phyloP scores from a whole-genome alignment of 2,113 vertebrate genomes.

The Anolis carolinensis region DNA sequence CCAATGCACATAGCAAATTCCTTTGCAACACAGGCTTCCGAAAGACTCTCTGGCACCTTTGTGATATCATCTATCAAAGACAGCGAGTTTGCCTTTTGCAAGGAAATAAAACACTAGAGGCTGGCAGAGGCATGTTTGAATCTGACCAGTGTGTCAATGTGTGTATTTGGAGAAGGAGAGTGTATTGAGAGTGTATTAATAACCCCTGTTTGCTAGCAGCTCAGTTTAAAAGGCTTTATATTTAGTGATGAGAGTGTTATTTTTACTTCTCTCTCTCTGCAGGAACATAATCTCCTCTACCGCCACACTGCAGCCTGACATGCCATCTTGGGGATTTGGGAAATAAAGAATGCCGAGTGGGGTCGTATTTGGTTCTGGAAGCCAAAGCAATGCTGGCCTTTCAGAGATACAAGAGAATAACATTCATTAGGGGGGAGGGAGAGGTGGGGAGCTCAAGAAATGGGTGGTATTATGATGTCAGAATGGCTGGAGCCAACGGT shows the following conservation, averaged over 20 bases:
- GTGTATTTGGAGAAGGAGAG: neutral
- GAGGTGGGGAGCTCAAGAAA: conserved; percentile 64
- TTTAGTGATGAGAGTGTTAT: neutral
- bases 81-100: conserved; percentile 32
- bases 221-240: neutral
- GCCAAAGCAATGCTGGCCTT: conserved; percentile 47
- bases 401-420: conserved; percentile 64
- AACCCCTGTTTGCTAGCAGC: conserved; percentile 19
- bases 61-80: conserved; percentile 50
- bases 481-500: conserved; percentile 78
- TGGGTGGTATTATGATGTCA: conserved; percentile 80
- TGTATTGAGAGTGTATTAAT: conserved; percentile 33
- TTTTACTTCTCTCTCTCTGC: conserved; percentile 8
- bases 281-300: conserved; percentile 14
- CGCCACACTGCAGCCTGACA: neutral
- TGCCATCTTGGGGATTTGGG: conserved; percentile 32
- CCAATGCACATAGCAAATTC: conserved; percentile 24
- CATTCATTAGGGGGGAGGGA: conserved; percentile 23
- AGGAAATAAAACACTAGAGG: conserved; percentile 42
- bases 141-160: conserved; percentile 51
- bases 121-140: conserved; percentile 6
- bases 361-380: conserved; percentile 43
- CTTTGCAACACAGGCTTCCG: conserved; percentile 37
- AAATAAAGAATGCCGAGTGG: conserved; percentile 45
- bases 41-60: conserved; percentile 43